phyloP scores from a whole-genome alignment of 1,140 invertebrate genomes.

The Drosophila quadrilineata region DNA sequence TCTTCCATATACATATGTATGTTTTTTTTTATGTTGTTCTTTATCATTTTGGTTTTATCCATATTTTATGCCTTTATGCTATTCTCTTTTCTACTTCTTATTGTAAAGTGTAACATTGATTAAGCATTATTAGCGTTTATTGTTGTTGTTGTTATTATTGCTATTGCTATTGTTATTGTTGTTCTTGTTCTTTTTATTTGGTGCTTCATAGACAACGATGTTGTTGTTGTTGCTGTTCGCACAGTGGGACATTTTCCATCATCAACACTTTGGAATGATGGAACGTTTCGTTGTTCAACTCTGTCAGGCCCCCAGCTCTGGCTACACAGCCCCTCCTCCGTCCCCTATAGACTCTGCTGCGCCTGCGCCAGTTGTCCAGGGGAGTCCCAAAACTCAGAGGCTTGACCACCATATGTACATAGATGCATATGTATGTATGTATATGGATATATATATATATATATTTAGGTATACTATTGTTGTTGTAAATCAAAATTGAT shows the following conservation, averaged over 20 bases:
- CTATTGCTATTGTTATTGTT: slow-evolving; percentile 53
- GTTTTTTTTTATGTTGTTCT: slow-evolving; percentile 2
- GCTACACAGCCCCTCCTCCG: background rate
- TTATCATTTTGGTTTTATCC: slow-evolving; percentile 26
- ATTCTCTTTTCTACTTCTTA: slow-evolving; percentile 31
- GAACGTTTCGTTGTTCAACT: slow-evolving; percentile 65
- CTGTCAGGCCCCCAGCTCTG: slow-evolving; percentile 25
- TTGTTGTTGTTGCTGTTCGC: slow-evolving; percentile 50
- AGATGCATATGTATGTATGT: background rate
- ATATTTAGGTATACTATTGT: slow-evolving; percentile 1
- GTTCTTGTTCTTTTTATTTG: slow-evolving; percentile 31
- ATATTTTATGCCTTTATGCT: slow-evolving; percentile 29
- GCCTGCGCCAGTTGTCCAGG: slow-evolving; percentile 25
- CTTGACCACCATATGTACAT: slow-evolving; percentile 31
- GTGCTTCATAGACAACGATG: slow-evolving; percentile 45
- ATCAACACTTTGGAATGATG: slow-evolving; percentile 70
- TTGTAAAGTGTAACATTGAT: slow-evolving; percentile 79
- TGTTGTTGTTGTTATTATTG: slow-evolving; percentile 62
- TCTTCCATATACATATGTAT: no score
- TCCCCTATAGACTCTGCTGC: slow-evolving; percentile 47
- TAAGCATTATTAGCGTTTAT: slow-evolving; percentile 78
- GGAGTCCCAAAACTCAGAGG: slow-evolving; percentile 19
- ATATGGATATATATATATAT: background rate
- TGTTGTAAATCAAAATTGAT: slow-evolving; percentile 75
- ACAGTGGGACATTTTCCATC: slow-evolving; percentile 76